Percentiles rank a stretch among this genome's conserved stretches.
These are phyloP conservation scores for Drosophila austrosaltans DNA, from an alignment of 2,888 invertebrate species.

Conservation along the genomic window DNA sequence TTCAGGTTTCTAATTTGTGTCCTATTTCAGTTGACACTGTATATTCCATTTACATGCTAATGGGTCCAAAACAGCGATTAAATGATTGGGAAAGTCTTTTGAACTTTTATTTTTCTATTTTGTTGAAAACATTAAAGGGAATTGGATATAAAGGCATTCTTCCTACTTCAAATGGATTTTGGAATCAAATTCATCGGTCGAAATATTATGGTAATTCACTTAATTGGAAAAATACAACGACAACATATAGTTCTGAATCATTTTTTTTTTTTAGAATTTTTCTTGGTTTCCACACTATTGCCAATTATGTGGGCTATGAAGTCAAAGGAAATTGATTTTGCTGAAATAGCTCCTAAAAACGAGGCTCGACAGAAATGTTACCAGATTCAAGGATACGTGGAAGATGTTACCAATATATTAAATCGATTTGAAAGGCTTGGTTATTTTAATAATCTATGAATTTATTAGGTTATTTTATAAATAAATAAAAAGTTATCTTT, in stretches of 20 bases:
- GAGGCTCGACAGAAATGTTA: slow-evolving; percentile 30
- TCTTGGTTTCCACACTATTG: slow-evolving; percentile 26
- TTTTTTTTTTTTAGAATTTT: neutral
- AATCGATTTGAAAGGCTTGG: slow-evolving; percentile 29
- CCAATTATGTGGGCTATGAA: slow-evolving; percentile 32
- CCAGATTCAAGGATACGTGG: slow-evolving; percentile 15
- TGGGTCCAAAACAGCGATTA: slow-evolving; percentile 51
- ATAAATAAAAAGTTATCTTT: too few relatives aligned
- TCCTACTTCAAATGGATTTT: slow-evolving; percentile 58
- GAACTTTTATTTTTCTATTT: slow-evolving; percentile 62
- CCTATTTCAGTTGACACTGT: slow-evolving; percentile 62
- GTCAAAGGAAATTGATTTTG: neutral
- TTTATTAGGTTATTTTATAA: too few relatives aligned
- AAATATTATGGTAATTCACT: slow-evolving; percentile 31
- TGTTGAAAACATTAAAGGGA: slow-evolving; percentile 47
- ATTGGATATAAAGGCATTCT: slow-evolving; percentile 59
- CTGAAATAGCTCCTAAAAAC: slow-evolving; percentile 26
- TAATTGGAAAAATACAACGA: too few relatives aligned
- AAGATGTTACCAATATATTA: slow-evolving; percentile 32
- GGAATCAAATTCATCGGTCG: slow-evolving; percentile 49
- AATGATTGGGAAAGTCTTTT: slow-evolving; percentile 56
- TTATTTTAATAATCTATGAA: slow-evolving; percentile 13
- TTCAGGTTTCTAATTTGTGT: slow-evolving; percentile 64
- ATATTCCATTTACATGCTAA: slow-evolving; percentile 61
- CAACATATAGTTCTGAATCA: slow-evolving; percentile 1